Conservation (phyloP, 1,140 invertebrate genomes). For the Nasonia longicornis region DNA sequence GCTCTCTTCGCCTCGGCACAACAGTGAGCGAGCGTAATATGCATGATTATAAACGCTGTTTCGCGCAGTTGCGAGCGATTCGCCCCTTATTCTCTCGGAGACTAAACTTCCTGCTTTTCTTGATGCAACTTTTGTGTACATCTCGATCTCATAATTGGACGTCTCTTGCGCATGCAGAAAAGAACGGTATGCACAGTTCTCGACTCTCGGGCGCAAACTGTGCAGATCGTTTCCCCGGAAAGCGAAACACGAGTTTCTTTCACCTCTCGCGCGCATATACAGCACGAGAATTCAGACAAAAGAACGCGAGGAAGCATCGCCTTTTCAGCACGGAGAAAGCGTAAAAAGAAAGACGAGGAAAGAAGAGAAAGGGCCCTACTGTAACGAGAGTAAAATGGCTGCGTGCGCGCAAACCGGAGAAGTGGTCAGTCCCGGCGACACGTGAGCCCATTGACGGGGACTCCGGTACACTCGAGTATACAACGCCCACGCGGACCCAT, state of each 20-base stretch:
- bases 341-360: background rate
- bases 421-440: background rate
- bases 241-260: background rate
- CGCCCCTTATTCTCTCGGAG: background rate
- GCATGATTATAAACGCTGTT: background rate
- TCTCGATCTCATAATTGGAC: background rate
- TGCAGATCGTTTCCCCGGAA: background rate
- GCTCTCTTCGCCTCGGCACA: background rate
- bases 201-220: no score
- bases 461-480: conserved; percentile 6
- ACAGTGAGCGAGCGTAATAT: background rate
- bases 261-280: background rate
- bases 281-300: background rate
- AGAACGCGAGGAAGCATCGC: background rate
- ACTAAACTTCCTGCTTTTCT: background rate
- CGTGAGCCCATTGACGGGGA: background rate
- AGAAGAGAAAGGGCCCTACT: background rate
- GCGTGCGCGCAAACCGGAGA: background rate
- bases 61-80: background rate
- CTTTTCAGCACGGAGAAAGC: background rate
- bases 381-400: background rate
- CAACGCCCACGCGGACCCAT: conserved; percentile 16
- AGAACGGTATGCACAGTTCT: background rate
- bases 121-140: background rate
- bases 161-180: background rate